A percentile compares a stretch with the other conserved stretches of the same genome.
These are phyloP conservation scores for Scomber scombrus DNA, from an alignment of 2,113 vertebrate genomes.

Conservation along the genomic window DNA sequence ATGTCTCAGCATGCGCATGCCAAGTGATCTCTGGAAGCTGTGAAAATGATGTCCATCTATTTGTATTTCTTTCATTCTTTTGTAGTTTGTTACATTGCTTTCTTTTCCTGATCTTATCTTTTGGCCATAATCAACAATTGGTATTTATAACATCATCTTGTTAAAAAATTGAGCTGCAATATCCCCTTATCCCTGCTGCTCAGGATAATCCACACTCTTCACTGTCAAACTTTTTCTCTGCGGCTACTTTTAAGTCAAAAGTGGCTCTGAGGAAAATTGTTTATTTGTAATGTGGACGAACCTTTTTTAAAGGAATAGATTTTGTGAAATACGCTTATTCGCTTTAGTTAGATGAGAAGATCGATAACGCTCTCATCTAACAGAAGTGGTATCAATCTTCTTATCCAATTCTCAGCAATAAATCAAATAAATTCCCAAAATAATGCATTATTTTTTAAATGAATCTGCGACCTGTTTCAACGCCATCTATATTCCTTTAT, in stretches of 20 bases:
- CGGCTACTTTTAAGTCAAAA: not conserved
- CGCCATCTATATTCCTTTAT: not conserved
- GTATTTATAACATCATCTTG: not conserved
- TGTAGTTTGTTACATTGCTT: not conserved
- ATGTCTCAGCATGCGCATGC: slow-evolving; percentile 55
- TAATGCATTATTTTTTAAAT: not conserved
- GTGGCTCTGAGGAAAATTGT: not conserved
- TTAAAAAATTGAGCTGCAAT: not conserved
- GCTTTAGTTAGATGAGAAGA: too few species aligned
- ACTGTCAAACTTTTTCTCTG: not conserved
- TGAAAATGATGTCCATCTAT: not conserved
- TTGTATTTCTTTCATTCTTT: not conserved
- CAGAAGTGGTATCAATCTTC: not conserved
- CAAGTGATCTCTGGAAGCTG: slow-evolving; percentile 34
- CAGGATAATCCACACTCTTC: not conserved
- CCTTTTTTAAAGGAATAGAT: not conserved
- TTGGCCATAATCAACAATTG: not conserved
- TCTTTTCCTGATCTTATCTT: not conserved
- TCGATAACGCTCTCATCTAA: too few species aligned
- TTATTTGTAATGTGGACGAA: not conserved
- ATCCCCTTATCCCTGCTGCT: not conserved
- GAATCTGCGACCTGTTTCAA: not conserved
- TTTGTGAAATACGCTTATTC: not conserved
- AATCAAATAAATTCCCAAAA: not conserved
- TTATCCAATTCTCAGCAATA: not conserved